Conservation (phyloP, 2,888 invertebrate genomes). For the Hermaeophaga mercurialis region DNA sequence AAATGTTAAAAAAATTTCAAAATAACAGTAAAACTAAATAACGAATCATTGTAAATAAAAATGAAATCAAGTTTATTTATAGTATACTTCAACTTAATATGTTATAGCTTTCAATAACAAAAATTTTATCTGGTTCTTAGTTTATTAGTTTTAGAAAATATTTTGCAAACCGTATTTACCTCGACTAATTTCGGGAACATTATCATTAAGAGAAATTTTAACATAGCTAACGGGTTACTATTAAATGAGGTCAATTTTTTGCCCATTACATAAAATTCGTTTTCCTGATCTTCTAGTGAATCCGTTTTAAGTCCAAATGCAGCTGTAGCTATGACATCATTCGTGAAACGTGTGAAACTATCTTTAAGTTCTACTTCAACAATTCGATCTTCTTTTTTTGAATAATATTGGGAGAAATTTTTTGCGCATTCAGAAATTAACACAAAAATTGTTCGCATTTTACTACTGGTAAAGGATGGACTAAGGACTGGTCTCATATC, state of each 20-base stretch:
- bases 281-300: slow-evolving; percentile 60
- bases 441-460: slow-evolving; percentile 41
- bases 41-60: background rate
- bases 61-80: too few relatives aligned
- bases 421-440: slow-evolving; percentile 38
- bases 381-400: slow-evolving; percentile 34
- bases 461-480: slow-evolving; percentile 52
- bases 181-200: slow-evolving; percentile 19
- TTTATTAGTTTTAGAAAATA: too few relatives aligned
- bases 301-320: slow-evolving; percentile 53
- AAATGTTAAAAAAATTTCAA: too few relatives aligned
- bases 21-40: too few relatives aligned
- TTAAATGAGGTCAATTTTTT: slow-evolving; percentile 55
- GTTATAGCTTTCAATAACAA: too few relatives aligned
- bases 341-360: slow-evolving; percentile 50
- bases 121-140: too few relatives aligned
- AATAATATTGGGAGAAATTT: slow-evolving; percentile 19
- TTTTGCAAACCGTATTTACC: slow-evolving; percentile 30
- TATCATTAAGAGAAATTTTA: slow-evolving; percentile 26
- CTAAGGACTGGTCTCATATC: slow-evolving; percentile 57
- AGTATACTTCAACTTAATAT: too few relatives aligned
- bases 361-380: slow-evolving; percentile 57
- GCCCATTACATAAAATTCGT: slow-evolving; percentile 63
- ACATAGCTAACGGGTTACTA: background rate
- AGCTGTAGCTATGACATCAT: slow-evolving; percentile 62